Conservation (phyloP, 2,797 vertebrate genomes). For the Philypnodon macrostomus region DNA sequence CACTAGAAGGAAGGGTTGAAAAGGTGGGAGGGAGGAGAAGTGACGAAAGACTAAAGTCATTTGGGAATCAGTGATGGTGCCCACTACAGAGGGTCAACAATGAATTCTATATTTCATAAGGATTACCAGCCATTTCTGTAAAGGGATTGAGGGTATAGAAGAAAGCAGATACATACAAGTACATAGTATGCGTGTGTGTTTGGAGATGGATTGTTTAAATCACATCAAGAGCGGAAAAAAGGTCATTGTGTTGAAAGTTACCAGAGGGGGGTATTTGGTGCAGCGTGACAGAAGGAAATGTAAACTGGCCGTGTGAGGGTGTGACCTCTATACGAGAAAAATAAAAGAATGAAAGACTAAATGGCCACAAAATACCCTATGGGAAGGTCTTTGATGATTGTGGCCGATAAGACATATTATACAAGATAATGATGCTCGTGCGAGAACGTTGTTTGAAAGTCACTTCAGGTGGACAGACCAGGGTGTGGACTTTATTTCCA, state of each 20-base stretch:
- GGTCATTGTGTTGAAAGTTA: constrained; percentile 78
- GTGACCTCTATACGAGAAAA: constrained; percentile 71
- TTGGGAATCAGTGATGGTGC: constrained; percentile 66
- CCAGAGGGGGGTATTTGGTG: constrained; percentile 78
- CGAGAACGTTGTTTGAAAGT: constrained; percentile 34
- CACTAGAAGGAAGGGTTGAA: constrained; percentile 57
- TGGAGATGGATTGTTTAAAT: constrained; percentile 71
- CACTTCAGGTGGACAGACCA: neutral
- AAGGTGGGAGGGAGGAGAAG: constrained; percentile 68
- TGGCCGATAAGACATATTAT: constrained; percentile 28
- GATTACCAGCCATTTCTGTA: constrained; percentile 63
- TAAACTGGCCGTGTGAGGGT: constrained; percentile 75
- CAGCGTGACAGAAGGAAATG: constrained; percentile 77
- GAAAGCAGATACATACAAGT: constrained; percentile 32
- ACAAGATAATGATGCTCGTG: constrained; percentile 32
- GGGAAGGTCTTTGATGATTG: constrained; percentile 66
- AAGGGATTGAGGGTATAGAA: constrained; percentile 35
- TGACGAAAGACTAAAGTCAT: constrained; percentile 61
- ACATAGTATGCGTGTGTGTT: constrained; percentile 59
- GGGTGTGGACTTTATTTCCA: too few species aligned
- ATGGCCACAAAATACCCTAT: constrained; percentile 76
- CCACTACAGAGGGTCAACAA: constrained; percentile 55
- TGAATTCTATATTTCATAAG: constrained; percentile 63
- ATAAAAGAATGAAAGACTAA: constrained; percentile 49
- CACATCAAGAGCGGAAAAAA: constrained; percentile 56